phyloP scores from a whole-genome alignment of 2,797 vertebrate genomes.

The Pitangus sulphuratus region DNA sequence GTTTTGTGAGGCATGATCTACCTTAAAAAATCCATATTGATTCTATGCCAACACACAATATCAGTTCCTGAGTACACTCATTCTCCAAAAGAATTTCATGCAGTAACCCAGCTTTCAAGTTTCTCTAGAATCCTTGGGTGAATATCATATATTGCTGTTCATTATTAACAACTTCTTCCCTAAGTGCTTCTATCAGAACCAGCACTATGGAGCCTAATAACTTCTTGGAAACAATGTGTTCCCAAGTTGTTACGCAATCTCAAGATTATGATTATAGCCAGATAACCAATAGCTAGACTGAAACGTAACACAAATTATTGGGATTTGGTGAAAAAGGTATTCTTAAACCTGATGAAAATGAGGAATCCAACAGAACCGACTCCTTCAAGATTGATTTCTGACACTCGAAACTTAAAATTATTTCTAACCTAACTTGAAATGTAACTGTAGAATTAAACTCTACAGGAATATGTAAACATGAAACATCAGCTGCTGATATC shows the following conservation, averaged over 20 bases:
- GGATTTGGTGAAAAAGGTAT: background rate
- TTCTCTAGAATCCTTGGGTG: background rate
- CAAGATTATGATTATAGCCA: background rate
- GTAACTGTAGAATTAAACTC: background rate
- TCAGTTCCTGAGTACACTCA: background rate
- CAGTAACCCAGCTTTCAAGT: background rate
- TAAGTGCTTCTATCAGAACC: background rate
- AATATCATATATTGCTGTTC: background rate
- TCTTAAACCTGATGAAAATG: background rate
- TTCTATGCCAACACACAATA: background rate
- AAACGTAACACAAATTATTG: background rate
- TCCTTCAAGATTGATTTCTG: background rate
- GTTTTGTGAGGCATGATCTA: background rate
- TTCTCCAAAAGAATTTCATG: background rate
- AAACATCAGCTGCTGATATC: background rate
- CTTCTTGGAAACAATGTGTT: background rate
- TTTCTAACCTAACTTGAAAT: background rate
- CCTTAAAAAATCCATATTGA: background rate
- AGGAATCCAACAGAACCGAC: background rate
- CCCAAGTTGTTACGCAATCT: background rate
- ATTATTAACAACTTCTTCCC: background rate
- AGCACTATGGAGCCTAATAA: background rate
- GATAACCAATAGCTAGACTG: background rate
- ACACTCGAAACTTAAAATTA: background rate
- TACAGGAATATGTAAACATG: background rate